phyloP scores from a whole-genome alignment of 2,888 invertebrate genomes.

The Archaeoteleia sp. region DNA sequence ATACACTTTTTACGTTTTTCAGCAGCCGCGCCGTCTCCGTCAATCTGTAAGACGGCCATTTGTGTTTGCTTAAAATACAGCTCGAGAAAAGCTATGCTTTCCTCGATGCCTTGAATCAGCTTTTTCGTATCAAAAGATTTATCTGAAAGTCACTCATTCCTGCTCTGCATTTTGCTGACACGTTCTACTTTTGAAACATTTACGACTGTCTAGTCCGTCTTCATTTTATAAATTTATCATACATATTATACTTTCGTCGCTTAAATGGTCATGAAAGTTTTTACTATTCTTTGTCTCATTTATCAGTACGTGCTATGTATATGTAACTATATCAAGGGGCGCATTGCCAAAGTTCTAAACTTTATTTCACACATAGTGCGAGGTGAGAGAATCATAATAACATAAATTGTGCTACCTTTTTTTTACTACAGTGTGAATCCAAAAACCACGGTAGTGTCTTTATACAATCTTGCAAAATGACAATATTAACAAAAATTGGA shows the following conservation, averaged over 20 bases:
- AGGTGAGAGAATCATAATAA: no score
- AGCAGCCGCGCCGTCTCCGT: constrained; percentile 97
- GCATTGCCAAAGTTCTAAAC: no score
- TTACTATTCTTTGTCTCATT: neutral
- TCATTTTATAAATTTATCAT: neutral
- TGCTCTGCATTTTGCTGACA: neutral
- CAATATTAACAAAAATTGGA: no score
- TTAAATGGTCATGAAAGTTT: neutral
- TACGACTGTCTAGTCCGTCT: no score
- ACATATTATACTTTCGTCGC: neutral
- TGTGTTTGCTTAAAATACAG: constrained; percentile 49
- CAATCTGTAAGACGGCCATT: constrained; percentile 82
- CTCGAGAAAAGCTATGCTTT: constrained; percentile 19
- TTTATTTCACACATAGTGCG: no score
- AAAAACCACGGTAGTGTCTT: no score
- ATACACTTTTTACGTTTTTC: constrained; percentile 95
- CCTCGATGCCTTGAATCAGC: constrained; percentile 14
- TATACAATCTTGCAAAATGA: no score
- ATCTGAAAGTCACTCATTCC: neutral
- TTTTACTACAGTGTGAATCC: no score
- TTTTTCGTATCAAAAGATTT: constrained; percentile 9
- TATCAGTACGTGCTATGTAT: neutral
- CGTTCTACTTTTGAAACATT: neutral
- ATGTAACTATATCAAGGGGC: constrained; percentile 15
- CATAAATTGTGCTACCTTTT: no score